A percentile compares a stretch with the other conserved stretches of the same genome.
These are phyloP conservation scores for Pempheris klunzingeri DNA, from an alignment of 2,797 vertebrate species.

Conservation along the genomic window DNA sequence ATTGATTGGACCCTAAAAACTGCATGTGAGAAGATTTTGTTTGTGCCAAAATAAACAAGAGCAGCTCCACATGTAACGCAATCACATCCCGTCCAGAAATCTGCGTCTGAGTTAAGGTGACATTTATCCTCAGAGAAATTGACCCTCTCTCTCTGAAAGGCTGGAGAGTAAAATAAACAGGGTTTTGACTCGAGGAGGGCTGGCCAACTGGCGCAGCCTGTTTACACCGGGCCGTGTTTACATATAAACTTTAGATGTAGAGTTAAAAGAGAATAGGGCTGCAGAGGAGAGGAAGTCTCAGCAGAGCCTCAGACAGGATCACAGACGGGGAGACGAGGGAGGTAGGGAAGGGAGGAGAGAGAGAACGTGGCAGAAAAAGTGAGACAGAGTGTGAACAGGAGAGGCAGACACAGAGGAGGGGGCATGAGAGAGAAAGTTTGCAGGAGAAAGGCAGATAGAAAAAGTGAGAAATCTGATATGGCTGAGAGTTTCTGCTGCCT, in stretches of 20 bases:
- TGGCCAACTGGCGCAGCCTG: conserved; percentile 71
- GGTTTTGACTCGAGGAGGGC: conserved; percentile 50
- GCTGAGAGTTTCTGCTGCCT: conserved; percentile 79
- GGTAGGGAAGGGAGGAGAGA: conserved; percentile 27
- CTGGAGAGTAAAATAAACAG: conserved; percentile 69
- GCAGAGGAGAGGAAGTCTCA: conserved; percentile 81
- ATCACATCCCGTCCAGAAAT: conserved; percentile 50
- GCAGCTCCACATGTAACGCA: conserved; percentile 43
- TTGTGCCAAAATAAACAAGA: conserved; percentile 61
- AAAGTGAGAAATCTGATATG: conserved; percentile 85
- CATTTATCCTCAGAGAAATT: conserved; percentile 58
- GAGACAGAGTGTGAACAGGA: conserved; percentile 66
- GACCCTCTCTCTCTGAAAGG: conserved; percentile 65
- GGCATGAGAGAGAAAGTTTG: conserved; percentile 80
- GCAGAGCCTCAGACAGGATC: conserved; percentile 80
- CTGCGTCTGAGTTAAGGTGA: conserved; percentile 57
- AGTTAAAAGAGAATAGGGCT: conserved; percentile 84
- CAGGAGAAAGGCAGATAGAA: conserved; percentile 75
- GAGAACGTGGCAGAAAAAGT: conserved; percentile 70
- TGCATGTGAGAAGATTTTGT: conserved; percentile 57
- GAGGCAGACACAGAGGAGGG: conserved; percentile 70
- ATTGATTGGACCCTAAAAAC: conserved; percentile 65
- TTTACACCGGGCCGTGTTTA: conserved; percentile 80
- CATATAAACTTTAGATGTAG: conserved; percentile 81
- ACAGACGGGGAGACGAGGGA: conserved; percentile 70